Base-by-base conservation (phyloP, 2,888 invertebrate species). In the Aquatica leii region DNA sequence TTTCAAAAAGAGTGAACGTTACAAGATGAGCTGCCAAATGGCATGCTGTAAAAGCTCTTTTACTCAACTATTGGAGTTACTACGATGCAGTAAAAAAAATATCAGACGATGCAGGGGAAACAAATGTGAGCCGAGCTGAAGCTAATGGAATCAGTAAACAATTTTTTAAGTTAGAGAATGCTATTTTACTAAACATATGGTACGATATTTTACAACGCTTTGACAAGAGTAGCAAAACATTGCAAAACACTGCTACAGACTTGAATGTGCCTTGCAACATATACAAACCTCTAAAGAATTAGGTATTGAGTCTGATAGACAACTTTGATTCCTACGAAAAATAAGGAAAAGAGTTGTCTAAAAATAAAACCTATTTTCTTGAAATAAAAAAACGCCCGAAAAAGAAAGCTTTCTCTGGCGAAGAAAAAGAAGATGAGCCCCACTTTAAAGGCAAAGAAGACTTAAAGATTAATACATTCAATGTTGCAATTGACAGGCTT, bases 311-410 rank as follows among this genome's bases (percentile, higher is more conserved):
- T 17, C 48, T 17, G 48, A 53, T 53, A 53, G 43, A 59, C 53
- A 21, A 24, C 21, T 57, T 17, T 6, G 48, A 37, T 21, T 49
- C 62, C 21, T 57, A 34, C 18, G 48, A 48, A 48, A 17, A 48
- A 41, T 15, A 17, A 17, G 48, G 48, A 11, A 48, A 17, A 11
- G 51, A 34, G 24, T 3, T 49, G 11, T 21, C 11, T 17, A 49
- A 49, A 49, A 49, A 1, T 11, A 12, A 18, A 18, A 17, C 31
- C 1, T 51, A 48, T 48, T 1, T 48, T 48, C 8, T 48, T 48
- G 48, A 48, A 6, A 48, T 17, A 1, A 48, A 48, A 18, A 48
- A 17, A 8, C 48, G n/a, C 3, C 48, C 9, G n/a, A 48, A 6
- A 48, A 48, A 17, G 1, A 48, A 48, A 48, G 11, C 1, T 1